A percentile compares a stretch with the other conserved stretches of the same genome.
phyloP scores from a whole-genome alignment of 1,140 invertebrate genomes.

The Episyrphus balteatus region DNA sequence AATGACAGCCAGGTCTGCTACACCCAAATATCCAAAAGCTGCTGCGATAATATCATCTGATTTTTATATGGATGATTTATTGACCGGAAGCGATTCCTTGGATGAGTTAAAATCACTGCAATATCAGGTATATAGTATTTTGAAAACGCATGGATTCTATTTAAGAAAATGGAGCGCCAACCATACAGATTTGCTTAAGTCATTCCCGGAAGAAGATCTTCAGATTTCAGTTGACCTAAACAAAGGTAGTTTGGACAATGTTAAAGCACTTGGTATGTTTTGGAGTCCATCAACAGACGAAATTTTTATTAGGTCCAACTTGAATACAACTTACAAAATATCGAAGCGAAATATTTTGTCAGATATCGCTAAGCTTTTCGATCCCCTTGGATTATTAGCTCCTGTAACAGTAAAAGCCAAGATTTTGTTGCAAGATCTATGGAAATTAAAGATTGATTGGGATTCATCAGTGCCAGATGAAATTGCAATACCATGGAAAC shows the following conservation, averaged over 20 bases:
- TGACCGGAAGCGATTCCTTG: conserved; percentile 24
- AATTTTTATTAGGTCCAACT: too few relatives aligned
- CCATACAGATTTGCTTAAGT: neutral
- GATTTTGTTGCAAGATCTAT: conserved; percentile 33
- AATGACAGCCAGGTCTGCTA: conserved; percentile 17
- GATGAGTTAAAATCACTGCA: conserved; percentile 1
- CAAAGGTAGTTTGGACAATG: too few relatives aligned
- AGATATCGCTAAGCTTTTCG: conserved; percentile 15
- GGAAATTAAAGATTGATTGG: conserved; percentile 26
- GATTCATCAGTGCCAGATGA: conserved; percentile 14
- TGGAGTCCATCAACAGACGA: too few relatives aligned
- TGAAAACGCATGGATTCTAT: conserved; percentile 2
- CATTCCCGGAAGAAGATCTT: neutral
- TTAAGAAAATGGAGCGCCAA: conserved; percentile 8
- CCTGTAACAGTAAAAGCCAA: conserved; percentile 29
- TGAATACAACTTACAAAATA: too few relatives aligned
- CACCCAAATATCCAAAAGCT: conserved; percentile 12
- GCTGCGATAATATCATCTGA: conserved; percentile 21
- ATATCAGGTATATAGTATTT: neutral
- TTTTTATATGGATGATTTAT: conserved; percentile 40
- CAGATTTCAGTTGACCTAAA: neutral
- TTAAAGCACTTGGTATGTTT: too few relatives aligned
- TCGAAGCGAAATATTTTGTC: too few relatives aligned
- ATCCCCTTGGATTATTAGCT: conserved; percentile 27
- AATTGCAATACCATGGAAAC: conserved; percentile 13